Conservation (phyloP, 2,888 invertebrate genomes). For the Drosophila parthenogenetica region DNA sequence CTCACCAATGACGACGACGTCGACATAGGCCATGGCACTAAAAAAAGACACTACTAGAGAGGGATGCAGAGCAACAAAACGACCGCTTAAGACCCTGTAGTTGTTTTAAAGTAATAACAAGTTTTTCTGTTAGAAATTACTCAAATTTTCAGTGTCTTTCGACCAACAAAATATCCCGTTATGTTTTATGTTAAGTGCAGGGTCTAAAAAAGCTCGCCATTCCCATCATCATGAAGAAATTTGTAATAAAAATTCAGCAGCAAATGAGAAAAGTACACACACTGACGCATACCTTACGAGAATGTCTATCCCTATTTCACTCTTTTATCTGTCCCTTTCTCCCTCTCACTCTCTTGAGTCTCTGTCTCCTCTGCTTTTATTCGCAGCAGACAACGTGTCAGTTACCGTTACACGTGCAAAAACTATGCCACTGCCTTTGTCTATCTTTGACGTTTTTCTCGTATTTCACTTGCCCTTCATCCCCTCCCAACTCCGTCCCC, state of each 20-base stretch:
- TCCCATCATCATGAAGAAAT: constrained; percentile 72
- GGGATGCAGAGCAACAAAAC: too few species aligned
- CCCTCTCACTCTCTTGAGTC: background rate
- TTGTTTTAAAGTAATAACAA: too few species aligned
- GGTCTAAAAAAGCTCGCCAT: constrained; percentile 30
- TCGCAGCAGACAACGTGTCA: constrained; percentile 46
- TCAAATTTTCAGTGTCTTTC: too few species aligned
- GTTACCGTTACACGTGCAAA: constrained; percentile 65
- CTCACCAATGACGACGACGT: constrained; percentile 36
- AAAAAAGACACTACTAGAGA: constrained; percentile 11
- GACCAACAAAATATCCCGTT: too few species aligned
- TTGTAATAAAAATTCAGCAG: constrained; percentile 81
- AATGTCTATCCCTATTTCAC: background rate
- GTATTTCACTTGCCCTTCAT: constrained; percentile 26
- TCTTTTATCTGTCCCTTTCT: background rate
- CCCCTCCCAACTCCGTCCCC: background rate
- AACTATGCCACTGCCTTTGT: constrained; percentile 68
- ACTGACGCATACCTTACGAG: constrained; percentile 18
- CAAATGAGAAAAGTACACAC: constrained; percentile 74
- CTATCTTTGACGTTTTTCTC: constrained; percentile 45
- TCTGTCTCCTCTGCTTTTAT: constrained; percentile 9
- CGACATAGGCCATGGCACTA: constrained; percentile 21
- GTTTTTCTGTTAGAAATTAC: too few species aligned
- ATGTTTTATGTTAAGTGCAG: background rate
- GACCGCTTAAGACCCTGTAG: too few species aligned